These are phyloP conservation scores for Bubo bubo DNA, from an alignment of 2,113 vertebrate genomes.

Conservation along the genomic window DNA sequence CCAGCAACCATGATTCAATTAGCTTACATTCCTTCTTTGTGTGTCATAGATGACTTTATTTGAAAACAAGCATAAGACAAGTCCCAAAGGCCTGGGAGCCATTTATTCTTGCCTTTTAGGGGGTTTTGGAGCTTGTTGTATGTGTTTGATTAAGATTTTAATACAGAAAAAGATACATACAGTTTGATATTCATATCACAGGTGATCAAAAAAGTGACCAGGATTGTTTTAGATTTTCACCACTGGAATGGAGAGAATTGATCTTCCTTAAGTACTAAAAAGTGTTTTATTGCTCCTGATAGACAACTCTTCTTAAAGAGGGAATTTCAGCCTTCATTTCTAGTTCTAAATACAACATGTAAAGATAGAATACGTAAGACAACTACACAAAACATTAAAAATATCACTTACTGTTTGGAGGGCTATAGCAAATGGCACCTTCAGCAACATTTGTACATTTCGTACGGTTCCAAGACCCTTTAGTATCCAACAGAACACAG, in stretches of 20 bases:
- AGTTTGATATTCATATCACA: not conserved
- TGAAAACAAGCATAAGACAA: not conserved
- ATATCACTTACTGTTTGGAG: conserved; percentile 68
- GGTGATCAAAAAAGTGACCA: not conserved
- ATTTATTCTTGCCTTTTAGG: not conserved
- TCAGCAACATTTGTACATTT: conserved; percentile 77
- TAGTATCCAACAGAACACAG: conserved; percentile 82
- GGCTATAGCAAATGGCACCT: conserved; percentile 90
- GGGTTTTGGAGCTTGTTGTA: not conserved
- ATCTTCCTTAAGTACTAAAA: not conserved
- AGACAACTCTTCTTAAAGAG: not conserved
- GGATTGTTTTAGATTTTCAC: not conserved
- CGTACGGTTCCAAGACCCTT: conserved; percentile 81
- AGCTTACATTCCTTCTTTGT: not conserved
- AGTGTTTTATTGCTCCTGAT: not conserved
- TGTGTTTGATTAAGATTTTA: not conserved
- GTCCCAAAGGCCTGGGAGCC: not conserved
- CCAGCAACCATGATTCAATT: not conserved
- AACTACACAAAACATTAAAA: not conserved
- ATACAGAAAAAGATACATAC: not conserved
- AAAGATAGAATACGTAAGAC: not conserved
- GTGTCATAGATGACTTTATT: not conserved
- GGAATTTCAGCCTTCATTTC: not conserved
- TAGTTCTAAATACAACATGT: not conserved
- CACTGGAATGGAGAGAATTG: not conserved